These are phyloP conservation scores for Galerucella nymphaeae DNA, from an alignment of 2,888 invertebrate genomes.

Conservation along the genomic window DNA sequence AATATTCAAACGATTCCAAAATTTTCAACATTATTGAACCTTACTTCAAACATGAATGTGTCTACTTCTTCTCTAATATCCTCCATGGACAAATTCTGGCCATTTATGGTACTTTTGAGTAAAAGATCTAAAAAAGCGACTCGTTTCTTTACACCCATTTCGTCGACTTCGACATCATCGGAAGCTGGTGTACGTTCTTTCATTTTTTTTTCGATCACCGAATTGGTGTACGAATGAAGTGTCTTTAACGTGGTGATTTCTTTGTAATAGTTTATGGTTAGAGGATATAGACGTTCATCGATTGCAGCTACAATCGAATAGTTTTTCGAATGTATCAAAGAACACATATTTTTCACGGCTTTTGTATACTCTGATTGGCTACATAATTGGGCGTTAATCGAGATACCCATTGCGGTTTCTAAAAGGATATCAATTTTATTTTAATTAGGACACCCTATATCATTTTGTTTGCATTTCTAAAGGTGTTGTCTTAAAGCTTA, in stretches of 20 bases:
- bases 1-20: too few relatives aligned
- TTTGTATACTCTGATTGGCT: conserved; percentile 77
- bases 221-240: conserved; percentile 26
- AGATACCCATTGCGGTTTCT: conserved; percentile 88
- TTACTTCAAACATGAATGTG: conserved; percentile 76
- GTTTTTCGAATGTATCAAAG: conserved; percentile 52
- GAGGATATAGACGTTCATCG: conserved; percentile 66
- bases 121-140: conserved; percentile 76
- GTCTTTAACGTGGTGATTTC: conserved; percentile 50
- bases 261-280: conserved; percentile 70
- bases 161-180: conserved; percentile 24
- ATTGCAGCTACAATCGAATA: conserved; percentile 59
- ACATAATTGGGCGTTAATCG: conserved; percentile 76
- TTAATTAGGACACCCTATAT: too few relatives aligned
- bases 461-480: too few relatives aligned
- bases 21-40: background rate
- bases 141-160: conserved; percentile 70
- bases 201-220: conserved; percentile 37
- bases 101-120: conserved; percentile 71
- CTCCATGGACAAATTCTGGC: conserved; percentile 69
- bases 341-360: conserved; percentile 70
- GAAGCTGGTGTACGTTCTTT: conserved; percentile 63
- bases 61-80: conserved; percentile 76
- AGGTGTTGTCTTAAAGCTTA: conserved; percentile 52
- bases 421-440: too few relatives aligned